These are phyloP conservation scores for Pipistrellus pipistrellus DNA, from an alignment of 2,797 vertebrate genomes.

Conservation along the genomic window DNA sequence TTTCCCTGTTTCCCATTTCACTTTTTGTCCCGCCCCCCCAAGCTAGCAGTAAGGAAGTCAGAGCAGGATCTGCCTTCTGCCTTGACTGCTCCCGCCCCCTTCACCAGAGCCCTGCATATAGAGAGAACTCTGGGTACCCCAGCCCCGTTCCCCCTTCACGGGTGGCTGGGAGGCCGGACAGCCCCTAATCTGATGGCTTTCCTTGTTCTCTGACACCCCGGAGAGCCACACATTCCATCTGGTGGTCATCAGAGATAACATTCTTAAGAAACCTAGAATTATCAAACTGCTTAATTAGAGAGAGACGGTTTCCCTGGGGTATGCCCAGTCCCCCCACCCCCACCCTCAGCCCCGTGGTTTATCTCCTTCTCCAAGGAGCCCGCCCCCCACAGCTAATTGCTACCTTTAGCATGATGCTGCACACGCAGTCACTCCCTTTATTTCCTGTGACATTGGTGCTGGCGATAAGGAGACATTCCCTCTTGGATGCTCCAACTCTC, in stretches of 20 bases:
- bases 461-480: slow-evolving; percentile 29
- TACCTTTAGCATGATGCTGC: slow-evolving; percentile 45
- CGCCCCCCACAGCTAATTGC: slow-evolving; percentile 72
- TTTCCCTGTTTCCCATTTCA: background rate
- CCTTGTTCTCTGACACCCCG: slow-evolving; percentile 57
- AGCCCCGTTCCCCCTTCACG: background rate
- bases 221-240: slow-evolving; percentile 63
- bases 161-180: slow-evolving; percentile 55
- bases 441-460: slow-evolving; percentile 50
- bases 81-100: slow-evolving; percentile 21
- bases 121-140: background rate
- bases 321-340: slow-evolving; percentile 58
- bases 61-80: slow-evolving; percentile 3
- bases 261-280: slow-evolving; percentile 78
- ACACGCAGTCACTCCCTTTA: background rate
- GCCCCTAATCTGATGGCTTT: background rate
- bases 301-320: slow-evolving; percentile 65
- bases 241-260: slow-evolving; percentile 76
- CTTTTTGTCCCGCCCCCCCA: background rate
- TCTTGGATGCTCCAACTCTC: background rate
- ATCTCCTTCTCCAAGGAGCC: slow-evolving; percentile 51
- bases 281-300: slow-evolving; percentile 79
- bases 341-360: background rate
- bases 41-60: slow-evolving; percentile 10
- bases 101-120: slow-evolving; percentile 21